Percentiles rank a stretch among this genome's conserved stretches.
Evolutionary conservation across 2,888 invertebrate genomes (phyloP).

Genomic region (Spodoptera exigua): DNA sequence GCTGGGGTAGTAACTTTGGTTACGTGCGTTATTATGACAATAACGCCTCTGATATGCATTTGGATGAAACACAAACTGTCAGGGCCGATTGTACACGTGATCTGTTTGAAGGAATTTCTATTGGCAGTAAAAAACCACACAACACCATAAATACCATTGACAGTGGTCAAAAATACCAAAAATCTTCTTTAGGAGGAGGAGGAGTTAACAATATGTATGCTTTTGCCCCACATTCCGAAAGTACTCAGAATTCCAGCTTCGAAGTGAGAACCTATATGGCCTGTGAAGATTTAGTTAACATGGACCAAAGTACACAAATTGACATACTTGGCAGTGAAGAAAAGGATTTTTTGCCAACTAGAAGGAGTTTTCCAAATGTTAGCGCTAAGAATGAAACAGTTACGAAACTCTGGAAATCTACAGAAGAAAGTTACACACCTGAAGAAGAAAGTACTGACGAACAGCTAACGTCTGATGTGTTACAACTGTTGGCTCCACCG

Average conservation of each 20-base stretch:
- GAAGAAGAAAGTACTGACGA: conserved; percentile 65
- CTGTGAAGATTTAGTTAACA: conserved; percentile 91
- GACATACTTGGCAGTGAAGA: conserved; percentile 75
- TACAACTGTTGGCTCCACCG: conserved; percentile 81
- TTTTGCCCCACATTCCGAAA: conserved; percentile 89
- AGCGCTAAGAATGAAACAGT: conserved; percentile 82
- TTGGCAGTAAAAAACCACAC: conserved; percentile 53
- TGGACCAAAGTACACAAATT: conserved; percentile 90
- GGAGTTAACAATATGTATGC: conserved; percentile 60
- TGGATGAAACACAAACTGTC: conserved; percentile 66
- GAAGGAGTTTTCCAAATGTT: conserved; percentile 92
- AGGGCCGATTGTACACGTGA: conserved; percentile 82
- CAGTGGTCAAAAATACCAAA: conserved; percentile 58
- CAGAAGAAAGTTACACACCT: conserved; percentile 76
- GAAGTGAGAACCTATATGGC: conserved; percentile 89
- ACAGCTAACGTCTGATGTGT: conserved; percentile 65
- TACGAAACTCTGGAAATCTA: conserved; percentile 83
- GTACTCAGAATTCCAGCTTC: conserved; percentile 89
- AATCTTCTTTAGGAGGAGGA: conserved; percentile 52
- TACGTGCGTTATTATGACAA: conserved; percentile 91
- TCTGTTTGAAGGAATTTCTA: conserved; percentile 69
- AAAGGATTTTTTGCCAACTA: conserved; percentile 81
- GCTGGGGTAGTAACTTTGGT: conserved; percentile 90
- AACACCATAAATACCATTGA: conserved; percentile 57
- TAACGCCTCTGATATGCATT: conserved; percentile 81